phyloP scores from a whole-genome alignment of 2,113 vertebrate species.

The Pitta sordida region DNA sequence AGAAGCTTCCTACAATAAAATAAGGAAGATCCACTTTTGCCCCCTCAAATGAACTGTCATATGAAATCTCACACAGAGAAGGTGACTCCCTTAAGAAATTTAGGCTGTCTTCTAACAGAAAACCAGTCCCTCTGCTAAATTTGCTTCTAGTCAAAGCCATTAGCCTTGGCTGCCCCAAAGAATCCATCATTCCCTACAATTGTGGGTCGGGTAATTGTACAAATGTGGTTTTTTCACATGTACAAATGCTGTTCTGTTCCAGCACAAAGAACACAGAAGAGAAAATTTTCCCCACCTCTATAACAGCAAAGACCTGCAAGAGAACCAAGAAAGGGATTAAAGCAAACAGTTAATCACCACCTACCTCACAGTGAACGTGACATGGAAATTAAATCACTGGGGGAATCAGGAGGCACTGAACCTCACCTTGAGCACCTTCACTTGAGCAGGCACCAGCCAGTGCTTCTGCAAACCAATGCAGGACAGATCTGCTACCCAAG shows the following conservation, averaged over 20 bases:
- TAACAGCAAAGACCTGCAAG: background rate
- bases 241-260: background rate
- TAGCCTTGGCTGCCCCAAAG: background rate
- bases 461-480: background rate
- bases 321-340: background rate
- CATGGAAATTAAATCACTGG: rapidly evolving
- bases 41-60: background rate
- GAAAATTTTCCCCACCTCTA: background rate
- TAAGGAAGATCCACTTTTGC: background rate
- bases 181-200: background rate
- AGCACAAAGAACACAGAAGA: background rate
- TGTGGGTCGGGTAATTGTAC: background rate
- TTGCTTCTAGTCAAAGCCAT: background rate
- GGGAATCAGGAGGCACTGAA: background rate
- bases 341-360: background rate
- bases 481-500: background rate
- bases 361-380: background rate
- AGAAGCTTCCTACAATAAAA: background rate
- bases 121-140: background rate
- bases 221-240: background rate
- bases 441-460: background rate
- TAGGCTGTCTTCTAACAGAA: background rate
- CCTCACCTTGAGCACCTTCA: background rate
- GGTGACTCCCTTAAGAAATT: background rate
- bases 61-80: background rate